phyloP scores from a whole-genome alignment of 92 coral and sea anemone genomes.

The Porites divaricata region DNA sequence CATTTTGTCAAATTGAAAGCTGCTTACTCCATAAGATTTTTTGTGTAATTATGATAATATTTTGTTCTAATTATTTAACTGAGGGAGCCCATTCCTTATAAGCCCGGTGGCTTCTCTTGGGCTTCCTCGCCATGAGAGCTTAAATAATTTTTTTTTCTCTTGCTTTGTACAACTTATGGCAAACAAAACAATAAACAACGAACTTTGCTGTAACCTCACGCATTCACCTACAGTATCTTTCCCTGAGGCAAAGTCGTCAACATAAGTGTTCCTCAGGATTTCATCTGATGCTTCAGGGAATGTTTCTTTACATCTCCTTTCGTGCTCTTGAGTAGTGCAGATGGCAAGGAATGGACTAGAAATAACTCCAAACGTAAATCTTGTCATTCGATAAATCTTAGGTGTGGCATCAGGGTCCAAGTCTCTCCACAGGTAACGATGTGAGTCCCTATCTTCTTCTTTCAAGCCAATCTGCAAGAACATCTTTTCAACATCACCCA shows the following conservation, averaged over 20 bases:
- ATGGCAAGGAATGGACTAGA: neutral
- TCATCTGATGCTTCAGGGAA: constrained; percentile 12
- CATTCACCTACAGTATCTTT: constrained; percentile 15
- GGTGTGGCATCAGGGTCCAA: constrained; percentile 17
- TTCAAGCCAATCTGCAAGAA: constrained; percentile 44
- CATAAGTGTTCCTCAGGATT: constrained; percentile 35
- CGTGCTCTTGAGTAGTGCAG: neutral
- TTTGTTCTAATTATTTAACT: too few relatives aligned
- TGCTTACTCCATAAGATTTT: constrained; percentile 19
- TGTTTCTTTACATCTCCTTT: constrained; percentile 1
- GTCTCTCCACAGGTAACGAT: constrained; percentile 54
- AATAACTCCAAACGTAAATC: neutral
- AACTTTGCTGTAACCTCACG: constrained; percentile 30
- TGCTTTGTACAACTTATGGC: too few relatives aligned
- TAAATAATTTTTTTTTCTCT: too few relatives aligned
- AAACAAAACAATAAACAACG: too few relatives aligned
- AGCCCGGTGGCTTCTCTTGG: too few relatives aligned
- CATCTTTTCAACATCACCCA: constrained; percentile 58
- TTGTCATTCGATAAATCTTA: constrained; percentile 37
- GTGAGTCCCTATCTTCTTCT: constrained; percentile 35
- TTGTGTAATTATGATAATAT: too few relatives aligned
- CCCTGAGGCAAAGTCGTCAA: constrained; percentile 31
- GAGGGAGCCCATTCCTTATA: too few relatives aligned
- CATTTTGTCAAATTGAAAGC: constrained; percentile 49
- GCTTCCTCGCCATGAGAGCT: too few relatives aligned